phyloP scores from a whole-genome alignment of 2,888 invertebrate genomes.

The Xylocampa areola region DNA sequence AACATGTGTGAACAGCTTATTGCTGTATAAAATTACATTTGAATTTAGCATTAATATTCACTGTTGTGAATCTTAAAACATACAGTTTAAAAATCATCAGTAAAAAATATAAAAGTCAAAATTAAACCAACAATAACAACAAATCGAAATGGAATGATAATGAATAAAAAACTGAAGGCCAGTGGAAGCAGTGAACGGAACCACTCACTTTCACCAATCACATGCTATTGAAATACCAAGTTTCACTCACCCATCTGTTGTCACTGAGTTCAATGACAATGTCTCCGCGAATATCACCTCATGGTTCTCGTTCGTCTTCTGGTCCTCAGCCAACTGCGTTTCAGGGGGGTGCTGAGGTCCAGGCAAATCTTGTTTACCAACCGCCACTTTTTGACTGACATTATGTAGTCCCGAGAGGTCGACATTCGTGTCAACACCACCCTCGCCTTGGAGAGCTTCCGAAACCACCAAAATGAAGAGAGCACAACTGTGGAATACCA shows the following conservation, averaged over 20 bases:
- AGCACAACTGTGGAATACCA: conserved; percentile 85
- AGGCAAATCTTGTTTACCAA: conserved; percentile 59
- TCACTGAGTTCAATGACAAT: conserved; percentile 88
- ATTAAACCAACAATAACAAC: conserved; percentile 28
- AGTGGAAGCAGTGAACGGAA: conserved; percentile 47
- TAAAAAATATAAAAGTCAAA: too few species aligned
- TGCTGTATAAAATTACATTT: too few species aligned
- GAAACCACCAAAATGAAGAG: conserved; percentile 90
- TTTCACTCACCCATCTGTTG: conserved; percentile 88
- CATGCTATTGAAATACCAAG: conserved; percentile 16
- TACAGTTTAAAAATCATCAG: too few species aligned
- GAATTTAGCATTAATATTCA: too few species aligned
- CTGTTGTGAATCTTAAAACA: too few species aligned
- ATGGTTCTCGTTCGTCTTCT: conserved; percentile 62
- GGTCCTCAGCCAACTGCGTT: conserved; percentile 36
- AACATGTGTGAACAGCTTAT: too few species aligned
- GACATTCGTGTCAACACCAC: conserved; percentile 68
- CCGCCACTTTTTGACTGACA: conserved; percentile 76
- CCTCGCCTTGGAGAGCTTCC: conserved; percentile 85
- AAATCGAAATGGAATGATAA: conserved; percentile 30
- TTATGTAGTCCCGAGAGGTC: conserved; percentile 84
- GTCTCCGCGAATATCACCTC: conserved; percentile 88
- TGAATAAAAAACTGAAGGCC: conserved; percentile 52
- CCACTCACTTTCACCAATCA: conserved; percentile 60
- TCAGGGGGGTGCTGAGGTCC: conserved; percentile 44